Percentiles rank a stretch among this genome's conserved stretches.
Evolutionary conservation across 2,113 vertebrate species (phyloP).

Genomic region (Myiozetetes cayanensis): DNA sequence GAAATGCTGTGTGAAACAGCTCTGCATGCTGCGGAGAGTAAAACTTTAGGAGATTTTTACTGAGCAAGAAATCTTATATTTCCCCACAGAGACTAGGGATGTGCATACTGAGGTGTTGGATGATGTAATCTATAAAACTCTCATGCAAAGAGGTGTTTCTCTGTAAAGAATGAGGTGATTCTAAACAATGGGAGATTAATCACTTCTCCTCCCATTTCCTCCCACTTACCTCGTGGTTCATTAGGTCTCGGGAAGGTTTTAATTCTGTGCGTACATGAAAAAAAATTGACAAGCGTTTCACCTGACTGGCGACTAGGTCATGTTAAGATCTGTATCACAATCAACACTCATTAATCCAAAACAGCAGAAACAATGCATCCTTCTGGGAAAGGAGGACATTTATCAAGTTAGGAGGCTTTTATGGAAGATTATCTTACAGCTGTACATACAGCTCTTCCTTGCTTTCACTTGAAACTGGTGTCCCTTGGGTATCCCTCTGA

Average conservation of each 20-base stretch:
- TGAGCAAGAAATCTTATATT: not conserved
- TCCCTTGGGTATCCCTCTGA: not conserved
- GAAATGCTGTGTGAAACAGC: not conserved
- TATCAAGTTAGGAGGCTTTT: not conserved
- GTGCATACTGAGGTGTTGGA: not conserved
- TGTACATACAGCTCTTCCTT: not conserved
- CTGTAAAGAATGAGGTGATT: constrained; percentile 15
- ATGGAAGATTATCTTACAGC: not conserved
- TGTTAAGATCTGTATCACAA: not conserved
- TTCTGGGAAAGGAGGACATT: not conserved
- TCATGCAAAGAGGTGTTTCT: constrained; percentile 3
- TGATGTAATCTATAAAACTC: constrained; percentile 34
- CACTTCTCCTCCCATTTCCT: constrained; percentile 14
- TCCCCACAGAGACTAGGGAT: not conserved
- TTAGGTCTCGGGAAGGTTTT: constrained; percentile 50
- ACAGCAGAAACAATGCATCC: not conserved
- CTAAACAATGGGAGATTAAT: constrained; percentile 48
- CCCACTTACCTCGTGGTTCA: constrained; percentile 1
- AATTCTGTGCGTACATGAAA: not conserved
- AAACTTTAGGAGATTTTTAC: not conserved
- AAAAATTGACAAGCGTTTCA: not conserved
- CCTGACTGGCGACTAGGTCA: not conserved
- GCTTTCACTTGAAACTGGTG: not conserved
- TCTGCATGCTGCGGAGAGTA: not conserved
- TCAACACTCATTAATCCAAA: not conserved